A percentile compares a stretch with the other conserved stretches of the same genome.
phyloP scores from a whole-genome alignment of 2,797 vertebrate species.

The Nyctalus aviator region DNA sequence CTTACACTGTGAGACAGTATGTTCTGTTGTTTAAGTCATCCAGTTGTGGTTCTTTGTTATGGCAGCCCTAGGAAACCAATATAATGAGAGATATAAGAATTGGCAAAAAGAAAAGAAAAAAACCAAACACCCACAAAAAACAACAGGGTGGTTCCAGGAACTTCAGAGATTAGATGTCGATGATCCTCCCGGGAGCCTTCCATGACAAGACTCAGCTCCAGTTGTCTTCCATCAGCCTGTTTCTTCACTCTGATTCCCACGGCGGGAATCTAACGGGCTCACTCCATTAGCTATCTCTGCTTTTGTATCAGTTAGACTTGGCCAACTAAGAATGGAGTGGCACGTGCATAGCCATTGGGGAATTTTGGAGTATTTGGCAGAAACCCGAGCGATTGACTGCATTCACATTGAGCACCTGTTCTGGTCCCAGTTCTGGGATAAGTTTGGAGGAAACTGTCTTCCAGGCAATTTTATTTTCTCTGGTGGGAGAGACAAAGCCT shows the following conservation, averaged over 20 bases:
- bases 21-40: not conserved
- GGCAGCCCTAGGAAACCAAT: not conserved
- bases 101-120: not conserved
- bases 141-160: not conserved
- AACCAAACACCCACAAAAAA: not conserved
- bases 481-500: not conserved
- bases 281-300: not conserved
- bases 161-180: not conserved
- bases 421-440: not conserved
- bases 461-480: not conserved
- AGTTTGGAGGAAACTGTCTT: not conserved
- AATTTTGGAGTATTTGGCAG: not conserved
- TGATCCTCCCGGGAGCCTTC: not conserved
- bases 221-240: accelerated
- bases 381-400: too few species aligned
- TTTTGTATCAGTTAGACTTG: not conserved
- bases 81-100: not conserved
- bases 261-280: accelerated
- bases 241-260: not conserved
- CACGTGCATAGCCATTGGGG: not conserved
- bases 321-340: not conserved
- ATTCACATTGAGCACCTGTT: accelerated
- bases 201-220: not conserved
- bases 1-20: not conserved
- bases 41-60: not conserved